These are phyloP conservation scores for Semnopithecus entellus DNA, from an alignment of 2,113 vertebrate species.

Conservation along the genomic window DNA sequence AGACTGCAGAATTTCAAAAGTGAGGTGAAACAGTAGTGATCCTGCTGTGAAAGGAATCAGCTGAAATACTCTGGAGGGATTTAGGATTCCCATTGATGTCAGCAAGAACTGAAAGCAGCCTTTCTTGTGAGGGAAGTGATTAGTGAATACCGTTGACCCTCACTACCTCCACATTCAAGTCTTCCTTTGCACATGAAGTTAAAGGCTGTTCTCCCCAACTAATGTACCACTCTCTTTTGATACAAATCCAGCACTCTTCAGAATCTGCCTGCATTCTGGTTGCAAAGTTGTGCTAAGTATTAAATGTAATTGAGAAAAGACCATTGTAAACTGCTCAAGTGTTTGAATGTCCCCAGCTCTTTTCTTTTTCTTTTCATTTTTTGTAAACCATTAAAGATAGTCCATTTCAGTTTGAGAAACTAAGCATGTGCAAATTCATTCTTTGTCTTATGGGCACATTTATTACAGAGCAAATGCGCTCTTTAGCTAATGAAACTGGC, in stretches of 20 bases:
- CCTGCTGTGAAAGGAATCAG: constrained; percentile 82
- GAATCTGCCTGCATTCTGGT: background rate
- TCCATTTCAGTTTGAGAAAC: constrained; percentile 66
- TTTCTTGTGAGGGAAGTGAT: constrained; percentile 77
- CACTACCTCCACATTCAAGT: constrained; percentile 73
- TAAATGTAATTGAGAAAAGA: constrained; percentile 59
- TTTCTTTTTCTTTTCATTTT: constrained; percentile 26
- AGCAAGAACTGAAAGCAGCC: constrained; percentile 75
- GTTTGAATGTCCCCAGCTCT: constrained; percentile 45
- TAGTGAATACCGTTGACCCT: constrained; percentile 75
- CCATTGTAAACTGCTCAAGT: constrained; percentile 50
- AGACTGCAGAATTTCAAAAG: constrained; percentile 74
- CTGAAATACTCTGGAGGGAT: constrained; percentile 78
- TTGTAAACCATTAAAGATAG: constrained; percentile 59
- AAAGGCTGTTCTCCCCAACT: constrained; percentile 59
- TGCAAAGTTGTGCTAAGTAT: background rate
- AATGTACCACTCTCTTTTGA: constrained; percentile 55
- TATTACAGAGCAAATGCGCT: background rate
- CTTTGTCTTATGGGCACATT: constrained; percentile 57
- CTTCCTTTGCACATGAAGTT: constrained; percentile 57
- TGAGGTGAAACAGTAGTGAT: constrained; percentile 77
- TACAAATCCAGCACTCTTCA: background rate
- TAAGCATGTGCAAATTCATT: constrained; percentile 59
- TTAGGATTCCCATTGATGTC: constrained; percentile 81
- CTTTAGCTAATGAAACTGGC: background rate